Evolutionary conservation across 2,113 vertebrate species (phyloP).

Genomic region (Pelobates fuscus): DNA sequence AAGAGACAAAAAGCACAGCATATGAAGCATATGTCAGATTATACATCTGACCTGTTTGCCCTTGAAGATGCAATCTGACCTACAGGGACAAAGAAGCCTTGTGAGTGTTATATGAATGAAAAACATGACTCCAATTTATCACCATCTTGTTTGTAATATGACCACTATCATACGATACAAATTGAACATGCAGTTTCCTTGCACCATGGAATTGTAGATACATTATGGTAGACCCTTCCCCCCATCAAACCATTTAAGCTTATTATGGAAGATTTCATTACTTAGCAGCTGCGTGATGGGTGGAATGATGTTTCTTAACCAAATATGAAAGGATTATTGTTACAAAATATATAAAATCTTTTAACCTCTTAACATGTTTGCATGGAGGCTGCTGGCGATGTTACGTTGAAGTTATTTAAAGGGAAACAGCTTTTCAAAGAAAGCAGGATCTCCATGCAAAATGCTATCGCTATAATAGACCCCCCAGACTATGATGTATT

Average conservation of each 20-base stretch:
- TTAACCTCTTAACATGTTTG: too few species aligned
- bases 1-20: not conserved
- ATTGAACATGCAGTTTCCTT: conserved; percentile 36
- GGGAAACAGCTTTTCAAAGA: too few species aligned
- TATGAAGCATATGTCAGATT: not conserved
- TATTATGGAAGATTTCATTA: conserved; percentile 40
- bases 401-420: too few species aligned
- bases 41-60: not conserved
- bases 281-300: conserved; percentile 19
- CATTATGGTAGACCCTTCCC: conserved; percentile 15
- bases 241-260: conserved; percentile 25
- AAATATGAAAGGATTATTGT: conserved; percentile 19
- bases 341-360: too few species aligned
- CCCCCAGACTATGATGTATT: too few species aligned
- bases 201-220: conserved; percentile 20
- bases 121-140: conserved; percentile 31
- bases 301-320: conserved; percentile 21
- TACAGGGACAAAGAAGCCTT: conserved; percentile 18
- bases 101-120: conserved; percentile 5
- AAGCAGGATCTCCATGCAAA: too few species aligned
- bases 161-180: conserved; percentile 35
- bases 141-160: conserved; percentile 43
- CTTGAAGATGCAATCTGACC: conserved; percentile 1
- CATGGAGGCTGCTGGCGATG: too few species aligned
- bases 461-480: too few species aligned